A percentile compares a stretch with the other conserved stretches of the same genome.
Conservation (phyloP, 2,888 invertebrate species). For the Leptopilina drosophilae region DNA sequence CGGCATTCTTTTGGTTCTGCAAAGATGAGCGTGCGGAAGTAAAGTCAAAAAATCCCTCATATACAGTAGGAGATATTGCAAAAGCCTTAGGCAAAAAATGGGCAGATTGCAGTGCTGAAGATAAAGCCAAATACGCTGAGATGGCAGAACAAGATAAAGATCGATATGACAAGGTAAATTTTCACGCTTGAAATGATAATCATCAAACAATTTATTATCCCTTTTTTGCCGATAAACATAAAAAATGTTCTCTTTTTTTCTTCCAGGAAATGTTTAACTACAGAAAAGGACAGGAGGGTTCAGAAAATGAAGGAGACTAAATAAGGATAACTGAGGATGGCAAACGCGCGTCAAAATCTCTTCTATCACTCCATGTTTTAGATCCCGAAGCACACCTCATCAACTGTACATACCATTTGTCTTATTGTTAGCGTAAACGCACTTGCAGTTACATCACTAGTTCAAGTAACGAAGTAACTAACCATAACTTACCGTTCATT, state of each 20-base stretch:
- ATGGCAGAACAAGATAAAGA: slow-evolving; percentile 37
- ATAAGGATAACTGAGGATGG: slow-evolving; percentile 18
- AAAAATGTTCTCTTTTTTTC: not conserved
- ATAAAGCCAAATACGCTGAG: slow-evolving; percentile 35
- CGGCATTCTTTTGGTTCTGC: slow-evolving; percentile 34
- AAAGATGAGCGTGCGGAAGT: slow-evolving; percentile 34
- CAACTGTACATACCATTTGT: slow-evolving; percentile 40
- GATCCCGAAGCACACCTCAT: slow-evolving; percentile 41
- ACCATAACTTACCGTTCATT: slow-evolving; percentile 24
- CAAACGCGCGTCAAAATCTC: slow-evolving; percentile 36
- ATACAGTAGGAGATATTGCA: slow-evolving; percentile 34
- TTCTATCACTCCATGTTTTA: slow-evolving; percentile 37
- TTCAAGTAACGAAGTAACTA: slow-evolving; percentile 28
- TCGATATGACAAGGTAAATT: slow-evolving; percentile 23
- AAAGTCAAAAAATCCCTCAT: slow-evolving; percentile 30
- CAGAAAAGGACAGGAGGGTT: slow-evolving; percentile 29
- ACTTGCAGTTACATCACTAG: slow-evolving; percentile 39
- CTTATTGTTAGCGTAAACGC: slow-evolving; percentile 25
- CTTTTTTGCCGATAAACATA: not conserved
- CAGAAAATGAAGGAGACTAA: slow-evolving; percentile 33
- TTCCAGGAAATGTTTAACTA: slow-evolving; percentile 35
- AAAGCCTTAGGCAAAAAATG: slow-evolving; percentile 30
- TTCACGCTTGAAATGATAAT: not conserved
- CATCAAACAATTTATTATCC: not conserved
- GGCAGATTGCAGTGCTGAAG: slow-evolving; percentile 23